phyloP scores from a whole-genome alignment of 2,888 invertebrate species.

The Dryobota labecula region DNA sequence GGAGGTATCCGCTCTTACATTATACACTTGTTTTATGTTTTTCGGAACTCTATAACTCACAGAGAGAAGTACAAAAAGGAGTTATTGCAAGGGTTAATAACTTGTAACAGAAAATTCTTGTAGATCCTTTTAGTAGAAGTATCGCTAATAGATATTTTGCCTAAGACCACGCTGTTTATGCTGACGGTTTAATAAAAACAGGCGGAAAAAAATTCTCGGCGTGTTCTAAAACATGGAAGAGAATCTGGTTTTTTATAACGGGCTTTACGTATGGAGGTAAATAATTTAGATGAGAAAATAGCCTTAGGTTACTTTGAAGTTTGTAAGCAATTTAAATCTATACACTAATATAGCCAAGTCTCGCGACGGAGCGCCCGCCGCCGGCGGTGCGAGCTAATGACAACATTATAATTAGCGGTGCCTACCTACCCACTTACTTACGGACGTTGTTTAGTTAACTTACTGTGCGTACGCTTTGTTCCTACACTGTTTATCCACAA shows the following conservation, averaged over 20 bases:
- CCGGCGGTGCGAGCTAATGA: conserved; percentile 52
- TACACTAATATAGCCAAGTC: conserved; percentile 20
- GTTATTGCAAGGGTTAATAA: conserved; percentile 60
- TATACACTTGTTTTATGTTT: conserved; percentile 64
- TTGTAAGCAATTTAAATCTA: conserved; percentile 44
- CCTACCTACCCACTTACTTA: conserved; percentile 31
- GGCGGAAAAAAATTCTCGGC: conserved; percentile 23
- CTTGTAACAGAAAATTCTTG: conserved; percentile 37
- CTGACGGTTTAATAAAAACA: conserved; percentile 36
- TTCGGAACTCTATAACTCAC: conserved; percentile 66
- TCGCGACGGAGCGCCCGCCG: background rate
- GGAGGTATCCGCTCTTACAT: conserved; percentile 59
- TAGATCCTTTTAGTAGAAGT: conserved; percentile 57
- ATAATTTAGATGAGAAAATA: conserved; percentile 44
- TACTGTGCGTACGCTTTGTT: conserved; percentile 34
- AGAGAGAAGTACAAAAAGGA: conserved; percentile 51
- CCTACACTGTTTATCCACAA: conserved; percentile 28
- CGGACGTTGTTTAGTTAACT: conserved; percentile 37
- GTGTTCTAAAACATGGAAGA: conserved; percentile 36
- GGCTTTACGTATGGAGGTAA: conserved; percentile 34
- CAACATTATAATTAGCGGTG: conserved; percentile 60
- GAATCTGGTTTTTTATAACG: conserved; percentile 28
- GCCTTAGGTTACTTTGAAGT: conserved; percentile 46
- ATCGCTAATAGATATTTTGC: conserved; percentile 47
- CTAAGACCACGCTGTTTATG: conserved; percentile 22